Evolutionary conservation across 2,888 invertebrate species (phyloP).

Genomic region (Eucera pruinosa): DNA sequence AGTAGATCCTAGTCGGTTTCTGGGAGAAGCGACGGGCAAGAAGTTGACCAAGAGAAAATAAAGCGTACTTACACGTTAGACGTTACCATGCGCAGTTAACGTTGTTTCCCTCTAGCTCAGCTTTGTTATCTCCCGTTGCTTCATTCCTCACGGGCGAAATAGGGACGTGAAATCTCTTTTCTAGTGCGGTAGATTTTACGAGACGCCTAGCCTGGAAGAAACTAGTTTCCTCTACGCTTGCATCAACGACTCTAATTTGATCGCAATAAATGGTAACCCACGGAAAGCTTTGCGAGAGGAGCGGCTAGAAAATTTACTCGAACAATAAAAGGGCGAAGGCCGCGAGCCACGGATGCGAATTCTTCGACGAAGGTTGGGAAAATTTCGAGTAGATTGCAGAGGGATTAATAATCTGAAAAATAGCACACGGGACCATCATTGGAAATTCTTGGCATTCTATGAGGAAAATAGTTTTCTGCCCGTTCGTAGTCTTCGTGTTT

Average conservation of each 20-base stretch:
- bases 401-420: constrained; percentile 38
- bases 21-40: constrained; percentile 50
- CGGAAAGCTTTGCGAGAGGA: background rate
- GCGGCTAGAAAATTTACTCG: constrained; percentile 20
- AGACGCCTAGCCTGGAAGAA: constrained; percentile 24
- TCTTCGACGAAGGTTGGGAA: constrained; percentile 7
- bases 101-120: constrained; percentile 30
- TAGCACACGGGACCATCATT: background rate
- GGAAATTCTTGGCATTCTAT: constrained; percentile 16
- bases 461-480: no score
- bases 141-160: constrained; percentile 31
- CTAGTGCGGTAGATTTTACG: constrained; percentile 35
- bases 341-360: background rate
- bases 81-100: constrained; percentile 48
- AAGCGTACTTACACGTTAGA: constrained; percentile 65
- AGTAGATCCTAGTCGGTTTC: constrained; percentile 21
- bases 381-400: constrained; percentile 20
- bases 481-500: background rate
- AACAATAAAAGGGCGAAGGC: constrained; percentile 3
- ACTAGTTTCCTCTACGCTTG: constrained; percentile 26
- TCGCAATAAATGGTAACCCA: constrained; percentile 43
- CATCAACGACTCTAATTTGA: constrained; percentile 48
- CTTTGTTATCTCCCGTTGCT: constrained; percentile 24
- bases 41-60: constrained; percentile 73
- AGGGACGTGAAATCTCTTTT: constrained; percentile 30